Percentiles rank a stretch among this genome's conserved stretches.
Conservation (phyloP, 2,888 invertebrate species). For the Alsophila aescularia region DNA sequence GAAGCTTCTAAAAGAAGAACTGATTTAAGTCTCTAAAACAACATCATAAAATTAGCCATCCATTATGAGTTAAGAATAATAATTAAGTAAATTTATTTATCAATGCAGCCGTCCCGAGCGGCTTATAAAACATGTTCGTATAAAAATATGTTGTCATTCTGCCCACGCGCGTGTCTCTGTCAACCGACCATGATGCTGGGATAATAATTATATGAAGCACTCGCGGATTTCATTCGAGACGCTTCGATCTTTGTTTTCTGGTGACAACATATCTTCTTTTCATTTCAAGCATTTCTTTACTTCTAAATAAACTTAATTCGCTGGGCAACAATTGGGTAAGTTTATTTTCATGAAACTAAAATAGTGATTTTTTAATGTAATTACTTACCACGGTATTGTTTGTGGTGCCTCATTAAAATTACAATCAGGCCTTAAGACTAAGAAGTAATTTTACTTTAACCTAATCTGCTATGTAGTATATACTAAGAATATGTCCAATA, state of each 20-base stretch:
- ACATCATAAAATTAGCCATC: constrained; percentile 5
- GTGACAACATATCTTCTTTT: not conserved
- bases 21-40: constrained; percentile 1
- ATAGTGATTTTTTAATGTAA: no score
- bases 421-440: no score
- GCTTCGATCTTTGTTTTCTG: not conserved
- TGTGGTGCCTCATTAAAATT: no score
- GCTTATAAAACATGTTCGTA: constrained; percentile 13
- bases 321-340: no score
- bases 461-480: no score
- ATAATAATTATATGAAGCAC: not conserved
- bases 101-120: constrained; percentile 1
- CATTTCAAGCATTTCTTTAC: no score
- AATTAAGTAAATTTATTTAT: constrained; percentile 11
- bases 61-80: constrained; percentile 9
- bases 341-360: no score
- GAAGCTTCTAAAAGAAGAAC: not conserved
- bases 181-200: not conserved
- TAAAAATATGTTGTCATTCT: constrained; percentile 12
- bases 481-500: no score
- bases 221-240: not conserved
- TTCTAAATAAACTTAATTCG: no score
- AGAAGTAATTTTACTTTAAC: no score
- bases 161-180: constrained; percentile 5
- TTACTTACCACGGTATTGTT: no score